These are phyloP conservation scores for Zaprionus nigranus DNA, from an alignment of 1,140 invertebrate species.

Conservation along the genomic window DNA sequence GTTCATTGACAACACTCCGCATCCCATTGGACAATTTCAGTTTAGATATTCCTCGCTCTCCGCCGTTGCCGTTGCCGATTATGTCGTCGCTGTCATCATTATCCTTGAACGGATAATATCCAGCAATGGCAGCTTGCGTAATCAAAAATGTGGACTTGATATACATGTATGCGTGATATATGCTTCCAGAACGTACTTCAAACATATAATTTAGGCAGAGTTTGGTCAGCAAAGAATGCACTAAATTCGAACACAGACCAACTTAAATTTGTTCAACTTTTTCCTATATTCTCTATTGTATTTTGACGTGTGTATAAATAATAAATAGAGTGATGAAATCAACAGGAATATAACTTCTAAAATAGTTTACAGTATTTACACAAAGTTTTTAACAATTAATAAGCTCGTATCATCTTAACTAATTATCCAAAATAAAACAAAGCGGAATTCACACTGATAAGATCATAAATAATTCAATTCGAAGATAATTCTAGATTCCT, in stretches of 20 bases:
- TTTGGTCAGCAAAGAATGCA: neutral
- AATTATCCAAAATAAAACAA: too few species aligned
- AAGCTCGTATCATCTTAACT: too few species aligned
- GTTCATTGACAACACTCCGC: slow-evolving; percentile 26
- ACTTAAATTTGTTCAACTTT: slow-evolving; percentile 1
- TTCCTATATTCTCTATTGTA: neutral
- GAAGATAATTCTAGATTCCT: neutral
- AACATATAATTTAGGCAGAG: slow-evolving; percentile 36
- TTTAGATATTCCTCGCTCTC: neutral
- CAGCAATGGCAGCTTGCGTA: slow-evolving; percentile 64
- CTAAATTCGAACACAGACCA: neutral
- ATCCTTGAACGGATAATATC: slow-evolving; percentile 5
- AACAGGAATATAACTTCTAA: neutral
- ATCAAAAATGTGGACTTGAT: slow-evolving; percentile 64
- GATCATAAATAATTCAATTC: neutral
- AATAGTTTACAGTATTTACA: neutral
- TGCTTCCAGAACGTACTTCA: neutral
- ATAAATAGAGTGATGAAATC: too few species aligned
- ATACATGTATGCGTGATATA: slow-evolving; percentile 29
- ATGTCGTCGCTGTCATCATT: neutral
- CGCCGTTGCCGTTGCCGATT: too few species aligned
- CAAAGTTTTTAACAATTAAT: too few species aligned
- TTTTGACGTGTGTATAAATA: neutral
- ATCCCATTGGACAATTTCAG: neutral
- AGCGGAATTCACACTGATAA: neutral